phyloP scores from a whole-genome alignment of 2,888 invertebrate species.

The Aphidius colemani region DNA sequence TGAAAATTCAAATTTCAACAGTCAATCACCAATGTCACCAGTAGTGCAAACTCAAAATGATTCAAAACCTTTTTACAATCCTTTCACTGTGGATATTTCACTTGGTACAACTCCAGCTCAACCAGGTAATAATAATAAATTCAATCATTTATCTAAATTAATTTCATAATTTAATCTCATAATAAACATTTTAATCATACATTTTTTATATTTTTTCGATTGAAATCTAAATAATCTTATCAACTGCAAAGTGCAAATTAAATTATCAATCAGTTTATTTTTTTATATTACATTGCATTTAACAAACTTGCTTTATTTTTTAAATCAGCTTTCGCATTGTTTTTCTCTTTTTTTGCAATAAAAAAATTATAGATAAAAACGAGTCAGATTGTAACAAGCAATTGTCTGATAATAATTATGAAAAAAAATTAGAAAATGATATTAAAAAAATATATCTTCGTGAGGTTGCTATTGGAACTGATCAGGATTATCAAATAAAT shows the following conservation, averaged over 20 bases:
- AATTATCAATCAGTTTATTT: neutral
- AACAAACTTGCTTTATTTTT: too few relatives aligned
- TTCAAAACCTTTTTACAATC: constrained; percentile 51
- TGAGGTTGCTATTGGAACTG: constrained; percentile 55
- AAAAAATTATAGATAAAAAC: constrained; percentile 31
- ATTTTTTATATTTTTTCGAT: constrained; percentile 3
- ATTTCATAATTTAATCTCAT: neutral
- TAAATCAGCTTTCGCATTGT: too few relatives aligned
- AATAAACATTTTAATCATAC: constrained; percentile 5
- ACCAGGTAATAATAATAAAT: constrained; percentile 32
- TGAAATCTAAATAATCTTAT: constrained; percentile 13
- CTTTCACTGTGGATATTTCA: constrained; percentile 49
- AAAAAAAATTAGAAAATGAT: constrained; percentile 34
- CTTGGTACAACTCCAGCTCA: constrained; percentile 36
- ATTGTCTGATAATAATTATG: constrained; percentile 24
- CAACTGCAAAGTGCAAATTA: constrained; percentile 1
- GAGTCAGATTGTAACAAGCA: constrained; percentile 28
- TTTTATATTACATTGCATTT: neutral
- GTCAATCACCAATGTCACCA: constrained; percentile 34
- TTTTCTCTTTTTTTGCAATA: too few relatives aligned
- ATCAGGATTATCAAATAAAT: constrained; percentile 41
- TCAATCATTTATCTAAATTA: neutral
- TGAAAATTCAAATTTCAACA: constrained; percentile 42
- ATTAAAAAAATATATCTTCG: constrained; percentile 54
- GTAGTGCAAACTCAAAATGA: constrained; percentile 37